Evolutionary conservation across 2,888 invertebrate genomes (phyloP).

Genomic region (Lissocephala sabroskyi): DNA sequence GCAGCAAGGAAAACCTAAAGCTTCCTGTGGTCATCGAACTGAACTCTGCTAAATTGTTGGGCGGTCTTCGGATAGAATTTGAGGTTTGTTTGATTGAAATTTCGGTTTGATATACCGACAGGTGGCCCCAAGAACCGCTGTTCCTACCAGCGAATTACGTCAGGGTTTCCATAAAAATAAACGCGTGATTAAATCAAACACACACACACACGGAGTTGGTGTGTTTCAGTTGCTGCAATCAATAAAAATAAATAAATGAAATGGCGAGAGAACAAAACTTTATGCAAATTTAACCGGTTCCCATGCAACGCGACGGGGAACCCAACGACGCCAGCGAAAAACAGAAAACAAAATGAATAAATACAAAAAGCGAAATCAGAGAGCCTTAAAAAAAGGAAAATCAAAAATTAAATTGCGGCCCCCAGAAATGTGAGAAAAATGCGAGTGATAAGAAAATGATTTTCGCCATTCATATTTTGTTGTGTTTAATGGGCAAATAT

Average conservation of each 20-base stretch:
- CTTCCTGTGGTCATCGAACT: constrained; percentile 7
- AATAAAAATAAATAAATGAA: constrained; percentile 47
- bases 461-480: constrained; percentile 49
- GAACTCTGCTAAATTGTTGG: constrained; percentile 2
- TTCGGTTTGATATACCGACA: constrained; percentile 13
- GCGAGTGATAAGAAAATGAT: neutral
- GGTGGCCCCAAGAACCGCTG: neutral
- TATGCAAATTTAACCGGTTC: constrained; percentile 42
- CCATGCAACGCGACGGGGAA: neutral
- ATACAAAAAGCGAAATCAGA: constrained; percentile 25
- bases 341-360: constrained; percentile 15
- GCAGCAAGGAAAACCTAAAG: neutral
- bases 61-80: too few relatives aligned
- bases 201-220: constrained; percentile 2
- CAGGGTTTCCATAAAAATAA: constrained; percentile 38
- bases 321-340: too few relatives aligned
- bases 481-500: constrained; percentile 57
- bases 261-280: constrained; percentile 55
- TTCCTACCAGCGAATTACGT: constrained; percentile 43
- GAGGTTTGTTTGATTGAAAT: constrained; percentile 36
- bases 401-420: neutral
- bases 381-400: constrained; percentile 8
- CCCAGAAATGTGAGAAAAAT: neutral
- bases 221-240: constrained; percentile 35
- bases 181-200: constrained; percentile 31